Percentiles rank a stretch among this genome's conserved stretches.
Conservation (phyloP, 2,113 vertebrate species). For the Copsychus sechellarum region DNA sequence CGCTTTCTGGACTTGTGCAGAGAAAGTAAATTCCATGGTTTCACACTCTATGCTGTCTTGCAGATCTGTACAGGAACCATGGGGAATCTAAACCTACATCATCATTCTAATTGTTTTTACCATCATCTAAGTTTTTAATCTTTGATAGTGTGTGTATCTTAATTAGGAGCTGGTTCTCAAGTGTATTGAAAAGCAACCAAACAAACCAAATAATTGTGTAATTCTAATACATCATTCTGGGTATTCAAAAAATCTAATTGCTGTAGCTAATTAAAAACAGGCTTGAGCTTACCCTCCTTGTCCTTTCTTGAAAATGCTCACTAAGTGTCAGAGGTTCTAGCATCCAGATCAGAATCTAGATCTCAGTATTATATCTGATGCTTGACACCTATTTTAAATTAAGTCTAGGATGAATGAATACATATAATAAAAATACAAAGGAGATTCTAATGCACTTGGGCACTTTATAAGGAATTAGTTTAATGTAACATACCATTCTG, state of each 20-base stretch:
- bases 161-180: constrained; percentile 58
- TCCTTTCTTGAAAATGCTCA: not conserved
- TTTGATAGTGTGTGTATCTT: constrained; percentile 59
- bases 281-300: not conserved
- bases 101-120: constrained; percentile 62
- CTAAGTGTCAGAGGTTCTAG: not conserved
- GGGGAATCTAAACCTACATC: constrained; percentile 41
- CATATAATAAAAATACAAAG: constrained; percentile 8
- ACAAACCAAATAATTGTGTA: constrained; percentile 51
- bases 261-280: constrained; percentile 42
- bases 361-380: not conserved
- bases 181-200: constrained; percentile 51
- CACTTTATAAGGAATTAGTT: not conserved
- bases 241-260: constrained; percentile 36
- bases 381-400: constrained; percentile 2
- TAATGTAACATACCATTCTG: not conserved
- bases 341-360: not conserved
- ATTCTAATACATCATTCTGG: constrained; percentile 26
- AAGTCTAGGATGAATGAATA: not conserved
- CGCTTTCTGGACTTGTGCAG: not conserved
- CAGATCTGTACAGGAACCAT: constrained; percentile 8
- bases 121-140: constrained; percentile 40
- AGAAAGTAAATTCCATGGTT: not conserved
- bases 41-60: not conserved
- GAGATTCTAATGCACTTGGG: not conserved